A percentile compares a stretch with the other conserved stretches of the same genome.
Evolutionary conservation across 2,888 invertebrate species (phyloP).

Genomic region (Sturmia bella): DNA sequence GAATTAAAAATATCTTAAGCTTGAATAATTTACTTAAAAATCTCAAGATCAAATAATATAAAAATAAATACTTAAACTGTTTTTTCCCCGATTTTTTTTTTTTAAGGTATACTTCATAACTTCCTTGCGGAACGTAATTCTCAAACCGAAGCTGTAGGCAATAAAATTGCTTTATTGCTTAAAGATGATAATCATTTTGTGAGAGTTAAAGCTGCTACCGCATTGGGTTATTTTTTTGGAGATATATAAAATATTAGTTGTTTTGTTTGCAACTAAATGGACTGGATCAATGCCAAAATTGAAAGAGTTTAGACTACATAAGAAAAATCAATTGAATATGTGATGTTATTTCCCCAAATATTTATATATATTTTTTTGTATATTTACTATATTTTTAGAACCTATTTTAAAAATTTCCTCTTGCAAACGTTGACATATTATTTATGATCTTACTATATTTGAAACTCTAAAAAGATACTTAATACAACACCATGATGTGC

Average conservation of each 20-base stretch:
- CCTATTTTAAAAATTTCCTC: slow-evolving; percentile 11
- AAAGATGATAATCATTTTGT: slow-evolving; percentile 80
- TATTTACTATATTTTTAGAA: slow-evolving; percentile 33
- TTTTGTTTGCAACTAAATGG: slow-evolving; percentile 20
- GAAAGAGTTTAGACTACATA: slow-evolving; percentile 22
- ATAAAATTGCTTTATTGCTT: slow-evolving; percentile 79
- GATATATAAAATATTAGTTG: slow-evolving; percentile 74
- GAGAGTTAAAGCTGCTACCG: slow-evolving; percentile 80
- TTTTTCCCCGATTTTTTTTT: neutral
- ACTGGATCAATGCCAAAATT: slow-evolving; percentile 51
- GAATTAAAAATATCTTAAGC: no score
- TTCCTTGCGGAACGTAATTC: slow-evolving; percentile 78
- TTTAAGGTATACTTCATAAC: slow-evolving; percentile 79
- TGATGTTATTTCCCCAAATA: slow-evolving; percentile 23
- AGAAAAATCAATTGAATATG: slow-evolving; percentile 28
- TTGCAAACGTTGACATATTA: neutral
- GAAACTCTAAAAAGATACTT: slow-evolving; percentile 9
- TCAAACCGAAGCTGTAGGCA: slow-evolving; percentile 80
- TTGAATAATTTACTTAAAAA: no score
- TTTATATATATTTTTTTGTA: slow-evolving; percentile 25
- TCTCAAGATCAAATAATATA: no score
- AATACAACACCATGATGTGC: slow-evolving; percentile 54
- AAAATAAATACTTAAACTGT: no score
- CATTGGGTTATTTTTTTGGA: slow-evolving; percentile 81
- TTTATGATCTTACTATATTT: slow-evolving; percentile 38